phyloP scores from a whole-genome alignment of 2,888 invertebrate species.

The Melinopterus prodromus region DNA sequence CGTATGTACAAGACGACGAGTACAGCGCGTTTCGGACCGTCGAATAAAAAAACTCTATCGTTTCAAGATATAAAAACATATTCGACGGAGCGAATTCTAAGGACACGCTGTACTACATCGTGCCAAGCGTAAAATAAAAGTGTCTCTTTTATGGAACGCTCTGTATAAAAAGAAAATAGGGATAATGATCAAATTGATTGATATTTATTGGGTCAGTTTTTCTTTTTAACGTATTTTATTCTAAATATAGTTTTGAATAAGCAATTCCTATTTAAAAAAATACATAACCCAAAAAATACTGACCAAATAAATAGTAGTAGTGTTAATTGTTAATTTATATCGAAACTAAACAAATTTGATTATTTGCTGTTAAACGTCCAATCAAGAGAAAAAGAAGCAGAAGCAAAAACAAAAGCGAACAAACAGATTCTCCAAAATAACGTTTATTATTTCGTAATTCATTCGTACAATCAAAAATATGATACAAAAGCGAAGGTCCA shows the following conservation, averaged over 20 bases:
- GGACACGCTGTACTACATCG: background rate
- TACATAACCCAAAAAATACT: no score
- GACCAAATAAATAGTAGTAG: no score
- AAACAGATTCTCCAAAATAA: background rate
- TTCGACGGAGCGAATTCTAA: background rate
- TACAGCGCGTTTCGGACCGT: background rate
- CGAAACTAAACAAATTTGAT: background rate
- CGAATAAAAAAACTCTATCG: background rate
- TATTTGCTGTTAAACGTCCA: background rate
- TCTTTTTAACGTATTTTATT: no score
- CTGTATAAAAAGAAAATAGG: background rate
- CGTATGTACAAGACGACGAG: background rate
- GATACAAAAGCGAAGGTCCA: background rate
- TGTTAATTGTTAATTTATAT: background rate
- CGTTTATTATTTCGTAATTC: background rate
- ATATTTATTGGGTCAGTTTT: no score
- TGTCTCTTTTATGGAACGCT: background rate
- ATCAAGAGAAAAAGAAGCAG: background rate
- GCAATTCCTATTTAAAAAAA: no score
- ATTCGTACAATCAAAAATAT: background rate
- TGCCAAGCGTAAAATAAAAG: no score
- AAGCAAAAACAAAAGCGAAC: background rate
- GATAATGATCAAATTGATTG: no score
- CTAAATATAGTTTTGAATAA: no score
- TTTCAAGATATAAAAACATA: background rate